phyloP scores from a whole-genome alignment of 2,113 vertebrate genomes.

The Butorides virescens region DNA sequence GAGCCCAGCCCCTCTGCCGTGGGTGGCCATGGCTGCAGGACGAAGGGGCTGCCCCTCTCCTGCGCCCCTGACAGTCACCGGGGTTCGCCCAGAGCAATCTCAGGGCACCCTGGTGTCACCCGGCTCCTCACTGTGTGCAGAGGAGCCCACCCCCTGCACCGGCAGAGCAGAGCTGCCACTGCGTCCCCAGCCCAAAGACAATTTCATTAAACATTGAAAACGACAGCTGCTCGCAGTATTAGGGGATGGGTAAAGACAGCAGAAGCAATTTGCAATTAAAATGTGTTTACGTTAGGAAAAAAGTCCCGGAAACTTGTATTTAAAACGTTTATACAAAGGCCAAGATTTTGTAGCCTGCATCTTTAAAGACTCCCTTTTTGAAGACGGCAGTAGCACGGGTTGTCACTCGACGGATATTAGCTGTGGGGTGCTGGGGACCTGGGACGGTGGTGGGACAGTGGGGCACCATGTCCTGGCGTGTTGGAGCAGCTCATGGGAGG shows the following conservation, averaged over 20 bases:
- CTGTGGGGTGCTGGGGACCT: accelerated
- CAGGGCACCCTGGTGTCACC: not conserved
- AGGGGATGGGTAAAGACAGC: slow-evolving; percentile 9
- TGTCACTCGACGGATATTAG: not conserved
- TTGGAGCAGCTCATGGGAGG: not conserved
- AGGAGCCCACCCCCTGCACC: not conserved
- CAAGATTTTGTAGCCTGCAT: not conserved
- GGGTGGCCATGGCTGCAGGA: not conserved
- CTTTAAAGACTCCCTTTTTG: not conserved
- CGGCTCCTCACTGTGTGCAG: accelerated
- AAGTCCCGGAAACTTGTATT: slow-evolving; percentile 30
- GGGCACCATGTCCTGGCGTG: accelerated
- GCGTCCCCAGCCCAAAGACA: not conserved
- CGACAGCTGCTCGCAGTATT: slow-evolving; percentile 37
- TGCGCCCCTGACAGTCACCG: accelerated
- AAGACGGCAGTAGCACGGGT: not conserved
- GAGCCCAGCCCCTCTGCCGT: accelerated
- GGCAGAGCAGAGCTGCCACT: not conserved
- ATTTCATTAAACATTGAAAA: slow-evolving; percentile 11
- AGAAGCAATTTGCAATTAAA: slow-evolving; percentile 61
- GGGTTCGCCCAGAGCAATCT: not conserved
- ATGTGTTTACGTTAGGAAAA: slow-evolving; percentile 47
- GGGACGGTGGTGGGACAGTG: accelerated
- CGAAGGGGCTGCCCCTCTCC: not conserved
- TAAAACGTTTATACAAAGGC: slow-evolving; percentile 28